These are phyloP conservation scores for Myioborus melanocephalus DNA, from an alignment of 2,797 vertebrate genomes.

Conservation along the genomic window DNA sequence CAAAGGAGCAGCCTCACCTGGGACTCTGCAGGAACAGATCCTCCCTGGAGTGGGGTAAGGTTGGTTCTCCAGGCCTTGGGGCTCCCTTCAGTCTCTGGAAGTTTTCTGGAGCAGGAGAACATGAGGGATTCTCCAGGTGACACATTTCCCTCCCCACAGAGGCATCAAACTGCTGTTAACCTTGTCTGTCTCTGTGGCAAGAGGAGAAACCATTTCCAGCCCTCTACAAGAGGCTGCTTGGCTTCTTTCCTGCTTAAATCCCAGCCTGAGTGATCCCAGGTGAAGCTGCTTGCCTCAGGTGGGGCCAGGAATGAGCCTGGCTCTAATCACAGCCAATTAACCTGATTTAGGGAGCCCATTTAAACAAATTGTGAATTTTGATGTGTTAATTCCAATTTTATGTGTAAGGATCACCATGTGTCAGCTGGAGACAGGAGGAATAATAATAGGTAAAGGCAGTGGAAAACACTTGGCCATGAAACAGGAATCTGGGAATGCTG, in stretches of 20 bases:
- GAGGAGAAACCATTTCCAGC: rapidly evolving
- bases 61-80: neutral
- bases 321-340: neutral
- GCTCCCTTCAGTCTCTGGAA: neutral
- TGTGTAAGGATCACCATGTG: neutral
- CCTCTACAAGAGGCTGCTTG: rapidly evolving
- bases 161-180: rapidly evolving
- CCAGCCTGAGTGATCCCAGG: neutral
- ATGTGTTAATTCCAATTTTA: neutral
- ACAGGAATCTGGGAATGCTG: rapidly evolving
- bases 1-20: neutral
- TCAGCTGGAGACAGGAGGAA: neutral
- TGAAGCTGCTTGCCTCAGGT: neutral
- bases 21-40: neutral
- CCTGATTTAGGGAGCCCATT: neutral
- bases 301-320: neutral
- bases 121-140: rapidly evolving
- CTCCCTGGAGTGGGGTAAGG: neutral
- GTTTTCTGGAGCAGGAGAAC: neutral
- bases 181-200: rapidly evolving
- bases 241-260: neutral
- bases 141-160: too few relatives aligned
- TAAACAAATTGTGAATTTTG: neutral
- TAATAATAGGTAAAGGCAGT: neutral
- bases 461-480: neutral